phyloP scores from a whole-genome alignment of 1,140 invertebrate genomes.

The Ceratosolen fusciceps region DNA sequence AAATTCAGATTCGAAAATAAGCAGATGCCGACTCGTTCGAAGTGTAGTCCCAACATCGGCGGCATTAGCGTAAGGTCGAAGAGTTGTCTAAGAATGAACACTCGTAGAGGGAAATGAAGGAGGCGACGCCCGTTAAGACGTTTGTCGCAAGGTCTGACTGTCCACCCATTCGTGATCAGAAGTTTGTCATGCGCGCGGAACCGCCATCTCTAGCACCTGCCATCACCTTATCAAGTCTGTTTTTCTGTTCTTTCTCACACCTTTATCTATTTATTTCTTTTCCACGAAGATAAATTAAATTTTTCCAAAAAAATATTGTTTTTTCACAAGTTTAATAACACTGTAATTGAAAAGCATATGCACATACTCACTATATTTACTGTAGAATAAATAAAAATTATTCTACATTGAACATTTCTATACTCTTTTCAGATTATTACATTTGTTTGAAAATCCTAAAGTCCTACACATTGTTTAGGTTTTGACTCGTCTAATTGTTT shows the following conservation, averaged over 20 bases:
- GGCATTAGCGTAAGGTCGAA: not conserved
- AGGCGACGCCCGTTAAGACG: not conserved
- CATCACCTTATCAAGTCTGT: constrained; percentile 50
- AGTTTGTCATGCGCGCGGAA: constrained; percentile 59
- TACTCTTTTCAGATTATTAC: no score
- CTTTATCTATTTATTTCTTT: not conserved
- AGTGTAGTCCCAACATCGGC: not conserved
- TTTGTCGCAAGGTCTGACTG: constrained; percentile 43
- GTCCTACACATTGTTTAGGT: no score
- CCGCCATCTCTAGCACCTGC: constrained; percentile 56
- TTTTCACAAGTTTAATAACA: no score
- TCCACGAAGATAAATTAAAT: not conserved
- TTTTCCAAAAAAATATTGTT: not conserved
- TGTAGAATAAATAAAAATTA: no score
- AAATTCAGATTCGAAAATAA: constrained; percentile 4
- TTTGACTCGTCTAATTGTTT: no score
- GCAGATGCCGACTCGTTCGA: not conserved
- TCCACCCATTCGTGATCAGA: constrained; percentile 63
- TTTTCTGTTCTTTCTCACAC: not conserved
- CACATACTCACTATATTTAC: no score
- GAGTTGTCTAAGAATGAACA: constrained; percentile 39
- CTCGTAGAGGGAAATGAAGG: constrained; percentile 1
- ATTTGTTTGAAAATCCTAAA: no score
- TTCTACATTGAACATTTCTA: no score
- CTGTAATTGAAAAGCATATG: no score